Percentiles rank a stretch among this genome's conserved stretches.
These are phyloP conservation scores for Struthidea cinerea DNA, from an alignment of 2,113 vertebrate genomes.

Conservation along the genomic window DNA sequence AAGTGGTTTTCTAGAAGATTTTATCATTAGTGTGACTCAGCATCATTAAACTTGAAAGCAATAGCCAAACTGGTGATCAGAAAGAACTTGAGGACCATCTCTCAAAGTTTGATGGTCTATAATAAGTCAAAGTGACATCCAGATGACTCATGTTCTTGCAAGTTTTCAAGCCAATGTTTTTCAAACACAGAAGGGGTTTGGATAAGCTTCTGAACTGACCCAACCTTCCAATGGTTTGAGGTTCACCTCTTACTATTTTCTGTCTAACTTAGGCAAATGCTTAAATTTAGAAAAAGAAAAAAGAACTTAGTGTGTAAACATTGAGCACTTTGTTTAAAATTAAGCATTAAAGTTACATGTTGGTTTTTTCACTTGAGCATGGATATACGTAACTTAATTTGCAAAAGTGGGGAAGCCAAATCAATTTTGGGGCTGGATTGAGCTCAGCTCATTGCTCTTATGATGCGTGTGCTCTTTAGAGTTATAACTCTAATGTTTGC, in stretches of 20 bases:
- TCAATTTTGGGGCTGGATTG: background rate
- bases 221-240: slow-evolving; percentile 51
- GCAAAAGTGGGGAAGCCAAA: slow-evolving; percentile 31
- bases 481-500: slow-evolving; percentile 5
- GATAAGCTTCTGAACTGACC: slow-evolving; percentile 20
- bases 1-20: slow-evolving; percentile 24
- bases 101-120: background rate
- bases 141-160: slow-evolving; percentile 31
- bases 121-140: slow-evolving; percentile 17
- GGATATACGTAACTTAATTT: slow-evolving; percentile 32
- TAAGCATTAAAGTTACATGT: background rate
- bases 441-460: slow-evolving; percentile 2
- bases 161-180: background rate
- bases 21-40: slow-evolving; percentile 46
- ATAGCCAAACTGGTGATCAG: slow-evolving; percentile 37
- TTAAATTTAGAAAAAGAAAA: slow-evolving; percentile 4
- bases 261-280: background rate
- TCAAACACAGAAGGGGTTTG: slow-evolving; percentile 22
- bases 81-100: slow-evolving; percentile 21
- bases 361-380: slow-evolving; percentile 22
- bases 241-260: slow-evolving; percentile 51
- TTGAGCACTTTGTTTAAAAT: slow-evolving; percentile 29
- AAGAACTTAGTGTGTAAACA: background rate
- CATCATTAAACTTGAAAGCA: slow-evolving; percentile 40
- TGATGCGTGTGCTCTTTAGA: background rate